Percentiles rank a stretch among this genome's conserved stretches.
Conservation (phyloP, 2,888 invertebrate species). For the Pimpla rufipes region DNA sequence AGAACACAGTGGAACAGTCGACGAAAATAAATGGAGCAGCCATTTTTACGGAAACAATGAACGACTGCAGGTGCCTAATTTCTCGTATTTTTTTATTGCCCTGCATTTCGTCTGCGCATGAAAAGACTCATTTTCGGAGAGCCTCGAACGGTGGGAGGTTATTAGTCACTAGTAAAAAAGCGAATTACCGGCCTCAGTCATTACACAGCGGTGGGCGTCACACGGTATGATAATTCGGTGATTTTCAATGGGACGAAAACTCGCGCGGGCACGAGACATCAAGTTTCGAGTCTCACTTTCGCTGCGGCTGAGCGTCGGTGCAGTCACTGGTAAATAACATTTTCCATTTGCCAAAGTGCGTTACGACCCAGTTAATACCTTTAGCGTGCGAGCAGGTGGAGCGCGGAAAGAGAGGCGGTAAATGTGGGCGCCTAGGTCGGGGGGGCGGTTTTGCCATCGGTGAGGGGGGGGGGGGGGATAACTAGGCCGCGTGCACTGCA, state of each 20-base stretch:
- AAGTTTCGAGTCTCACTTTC: slow-evolving; percentile 44
- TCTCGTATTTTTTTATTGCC: too few relatives aligned
- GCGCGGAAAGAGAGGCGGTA: background rate
- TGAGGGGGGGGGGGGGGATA: slow-evolving; percentile 32
- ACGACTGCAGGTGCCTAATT: too few relatives aligned
- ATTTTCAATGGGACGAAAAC: slow-evolving; percentile 10
- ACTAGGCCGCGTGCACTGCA: slow-evolving; percentile 68
- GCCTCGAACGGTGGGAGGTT: background rate
- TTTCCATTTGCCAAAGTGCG: slow-evolving; percentile 69
- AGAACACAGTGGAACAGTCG: too few relatives aligned
- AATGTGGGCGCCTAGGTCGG: slow-evolving; percentile 7
- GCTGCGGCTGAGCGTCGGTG: slow-evolving; percentile 43
- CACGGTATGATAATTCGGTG: slow-evolving; percentile 47
- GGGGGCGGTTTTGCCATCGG: slow-evolving; percentile 47
- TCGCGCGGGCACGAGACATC: slow-evolving; percentile 1
- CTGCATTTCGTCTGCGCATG: too few relatives aligned
- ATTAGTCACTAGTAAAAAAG: background rate
- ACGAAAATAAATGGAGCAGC: too few relatives aligned
- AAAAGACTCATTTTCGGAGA: background rate
- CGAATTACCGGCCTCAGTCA: background rate
- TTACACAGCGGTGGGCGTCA: background rate
- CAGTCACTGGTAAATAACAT: slow-evolving; percentile 66
- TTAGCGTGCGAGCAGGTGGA: slow-evolving; percentile 53
- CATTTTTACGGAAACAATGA: too few relatives aligned
- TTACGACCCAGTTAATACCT: slow-evolving; percentile 69